A percentile compares a stretch with the other conserved stretches of the same genome.
These are phyloP conservation scores for Maccullochella peelii DNA, from an alignment of 2,113 vertebrate genomes.

Conservation along the genomic window DNA sequence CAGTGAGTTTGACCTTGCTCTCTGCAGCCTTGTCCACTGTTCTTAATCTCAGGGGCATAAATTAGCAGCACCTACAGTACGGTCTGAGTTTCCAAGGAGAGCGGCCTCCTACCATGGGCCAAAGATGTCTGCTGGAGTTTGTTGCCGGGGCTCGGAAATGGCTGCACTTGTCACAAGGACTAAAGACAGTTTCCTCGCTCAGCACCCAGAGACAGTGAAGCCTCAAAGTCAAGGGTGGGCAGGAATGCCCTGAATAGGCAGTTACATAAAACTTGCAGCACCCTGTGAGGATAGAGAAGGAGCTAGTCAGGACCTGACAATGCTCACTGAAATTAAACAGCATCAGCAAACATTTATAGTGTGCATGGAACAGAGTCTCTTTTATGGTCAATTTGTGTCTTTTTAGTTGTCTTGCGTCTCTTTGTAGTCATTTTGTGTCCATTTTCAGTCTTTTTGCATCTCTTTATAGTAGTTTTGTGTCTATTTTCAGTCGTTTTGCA, in stretches of 20 bases:
- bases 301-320: slow-evolving; percentile 51
- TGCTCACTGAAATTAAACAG: slow-evolving; percentile 32
- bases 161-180: slow-evolving; percentile 77
- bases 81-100: slow-evolving; percentile 61
- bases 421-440: neutral
- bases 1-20: slow-evolving; percentile 66
- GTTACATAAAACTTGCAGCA: slow-evolving; percentile 78
- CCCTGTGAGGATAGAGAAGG: slow-evolving; percentile 64
- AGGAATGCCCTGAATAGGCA: slow-evolving; percentile 80
- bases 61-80: slow-evolving; percentile 76
- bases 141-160: slow-evolving; percentile 68
- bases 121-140: slow-evolving; percentile 65
- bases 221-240: slow-evolving; percentile 79
- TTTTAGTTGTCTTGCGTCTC: neutral
- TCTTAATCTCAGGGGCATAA: slow-evolving; percentile 77
- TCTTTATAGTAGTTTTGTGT: neutral
- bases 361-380: neutral
- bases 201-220: slow-evolving; percentile 76
- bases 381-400: too few species aligned
- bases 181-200: slow-evolving; percentile 70
- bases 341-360: neutral
- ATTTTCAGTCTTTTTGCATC: neutral
- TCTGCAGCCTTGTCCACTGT: slow-evolving; percentile 56
- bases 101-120: slow-evolving; percentile 41
- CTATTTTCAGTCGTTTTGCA: neutral